Base-by-base conservation (phyloP, 2,888 invertebrate species). In the Drosophila setosimentum region DNA sequence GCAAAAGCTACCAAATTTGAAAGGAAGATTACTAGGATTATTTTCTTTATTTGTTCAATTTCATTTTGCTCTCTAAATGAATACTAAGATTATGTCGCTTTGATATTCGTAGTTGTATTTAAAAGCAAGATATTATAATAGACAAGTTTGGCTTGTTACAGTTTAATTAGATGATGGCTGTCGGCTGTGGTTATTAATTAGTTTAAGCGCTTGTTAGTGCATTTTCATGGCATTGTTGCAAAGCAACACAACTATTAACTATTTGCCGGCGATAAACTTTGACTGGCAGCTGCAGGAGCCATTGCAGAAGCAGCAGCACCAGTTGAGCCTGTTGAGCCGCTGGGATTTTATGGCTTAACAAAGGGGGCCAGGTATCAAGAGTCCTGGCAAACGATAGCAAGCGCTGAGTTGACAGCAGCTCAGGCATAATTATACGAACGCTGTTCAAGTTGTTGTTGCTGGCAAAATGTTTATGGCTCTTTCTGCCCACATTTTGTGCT, bases 401-500 rank as follows among this genome's bases (percentile, higher is more conserved):
- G 24, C 45, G 54, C 68, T 62, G 57, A 77, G 54, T 53, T 79
- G 80, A 79, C 83, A 80, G 80, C 71, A 67, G 70, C 76, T 63
- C 62, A 61, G 70, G 69, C 76, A 85, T 90, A 90, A 90, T 90
- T 90, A 88, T 68, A 76, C 69, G 86, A 80, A 64, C 75, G 80
- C 66, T 77, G 80, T 72, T 61, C 61, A 70, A 70, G 57, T 72
- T 77, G 78, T 70, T 80, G 82, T 72, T 72, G 76, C 27, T 64
- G 58, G 74, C 32, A 58, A 68, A 73, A 78, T 85, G 88, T 79
- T 88, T 76, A 82, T 70, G 80, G 73, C 76, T 71, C 70, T 78
- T 71, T 70, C 59, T 60, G 49, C 13, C 30, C 59, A 57, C 69
- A 69, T 64, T 58, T 59, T 68, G 58, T 62, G 60, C 29, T 48